Evolutionary conservation across 2,888 invertebrate species (phyloP).

Genomic region (Agriotes lineatus): DNA sequence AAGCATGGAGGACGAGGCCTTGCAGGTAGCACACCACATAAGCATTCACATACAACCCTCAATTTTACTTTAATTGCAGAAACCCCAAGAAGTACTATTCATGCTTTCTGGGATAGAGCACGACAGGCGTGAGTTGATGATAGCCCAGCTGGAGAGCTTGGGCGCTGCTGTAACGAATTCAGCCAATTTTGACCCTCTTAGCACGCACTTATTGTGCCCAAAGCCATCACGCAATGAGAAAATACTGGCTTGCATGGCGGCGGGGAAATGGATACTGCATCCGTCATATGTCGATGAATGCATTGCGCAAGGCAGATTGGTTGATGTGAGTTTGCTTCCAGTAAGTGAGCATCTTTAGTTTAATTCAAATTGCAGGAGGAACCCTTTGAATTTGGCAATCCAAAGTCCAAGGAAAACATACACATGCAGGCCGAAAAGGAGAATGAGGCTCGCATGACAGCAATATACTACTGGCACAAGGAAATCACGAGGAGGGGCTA

Average conservation of each 20-base stretch:
- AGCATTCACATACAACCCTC: too few relatives aligned
- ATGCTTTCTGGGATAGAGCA: conserved; percentile 60
- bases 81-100: conserved; percentile 11
- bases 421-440: conserved; percentile 64
- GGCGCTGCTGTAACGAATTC: conserved; percentile 76
- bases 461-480: conserved; percentile 79
- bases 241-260: conserved; percentile 85
- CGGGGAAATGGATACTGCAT: conserved; percentile 92
- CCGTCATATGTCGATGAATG: conserved; percentile 81
- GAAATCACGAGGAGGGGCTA: conserved; percentile 66
- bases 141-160: conserved; percentile 54
- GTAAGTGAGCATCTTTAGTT: too few relatives aligned
- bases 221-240: conserved; percentile 88
- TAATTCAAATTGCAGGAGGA: conserved; percentile 74
- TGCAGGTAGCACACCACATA: too few relatives aligned
- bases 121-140: conserved; percentile 48
- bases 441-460: conserved; percentile 67
- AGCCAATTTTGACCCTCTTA: conserved; percentile 70
- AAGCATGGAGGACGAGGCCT: conserved; percentile 56
- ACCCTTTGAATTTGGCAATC: conserved; percentile 88
- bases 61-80: too few relatives aligned
- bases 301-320: conserved; percentile 71
- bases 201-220: conserved; percentile 84
- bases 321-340: conserved; percentile 71
- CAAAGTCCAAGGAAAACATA: conserved; percentile 69